phyloP scores from a whole-genome alignment of 2,113 vertebrate genomes.

The Vicugna pacos region DNA sequence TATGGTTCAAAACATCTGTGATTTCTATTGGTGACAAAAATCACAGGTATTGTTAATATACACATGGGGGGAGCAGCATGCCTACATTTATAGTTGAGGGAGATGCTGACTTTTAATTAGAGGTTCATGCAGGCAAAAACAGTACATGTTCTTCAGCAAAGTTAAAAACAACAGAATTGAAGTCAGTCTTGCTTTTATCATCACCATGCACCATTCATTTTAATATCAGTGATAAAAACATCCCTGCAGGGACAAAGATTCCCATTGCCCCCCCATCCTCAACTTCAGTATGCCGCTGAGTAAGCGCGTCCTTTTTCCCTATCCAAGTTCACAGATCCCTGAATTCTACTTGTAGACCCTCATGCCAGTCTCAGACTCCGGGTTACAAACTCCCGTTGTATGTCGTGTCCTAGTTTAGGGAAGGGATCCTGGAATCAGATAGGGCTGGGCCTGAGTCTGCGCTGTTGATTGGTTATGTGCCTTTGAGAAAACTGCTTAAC shows the following conservation, averaged over 20 bases:
- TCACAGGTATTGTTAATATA: background rate
- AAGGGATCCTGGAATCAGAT: background rate
- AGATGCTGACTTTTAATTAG: background rate
- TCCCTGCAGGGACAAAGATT: background rate
- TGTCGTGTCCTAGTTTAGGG: background rate
- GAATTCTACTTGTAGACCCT: background rate
- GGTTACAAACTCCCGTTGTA: background rate
- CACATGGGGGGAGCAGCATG: background rate
- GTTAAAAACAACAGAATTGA: background rate
- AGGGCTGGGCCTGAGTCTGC: background rate
- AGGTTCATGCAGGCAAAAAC: background rate
- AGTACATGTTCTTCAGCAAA: background rate
- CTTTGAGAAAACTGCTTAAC: background rate
- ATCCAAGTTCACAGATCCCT: background rate
- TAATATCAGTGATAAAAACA: background rate
- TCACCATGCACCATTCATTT: background rate
- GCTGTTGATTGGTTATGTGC: background rate
- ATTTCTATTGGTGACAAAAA: background rate
- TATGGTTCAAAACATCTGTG: background rate
- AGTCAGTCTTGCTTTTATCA: constrained; percentile 19
- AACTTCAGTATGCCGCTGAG: background rate
- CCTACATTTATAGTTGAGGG: background rate
- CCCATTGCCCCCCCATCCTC: background rate
- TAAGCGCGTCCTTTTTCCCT: background rate
- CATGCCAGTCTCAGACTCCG: background rate